Conservation (phyloP, 2,888 invertebrate species). For the Clepsis dumicolana region DNA sequence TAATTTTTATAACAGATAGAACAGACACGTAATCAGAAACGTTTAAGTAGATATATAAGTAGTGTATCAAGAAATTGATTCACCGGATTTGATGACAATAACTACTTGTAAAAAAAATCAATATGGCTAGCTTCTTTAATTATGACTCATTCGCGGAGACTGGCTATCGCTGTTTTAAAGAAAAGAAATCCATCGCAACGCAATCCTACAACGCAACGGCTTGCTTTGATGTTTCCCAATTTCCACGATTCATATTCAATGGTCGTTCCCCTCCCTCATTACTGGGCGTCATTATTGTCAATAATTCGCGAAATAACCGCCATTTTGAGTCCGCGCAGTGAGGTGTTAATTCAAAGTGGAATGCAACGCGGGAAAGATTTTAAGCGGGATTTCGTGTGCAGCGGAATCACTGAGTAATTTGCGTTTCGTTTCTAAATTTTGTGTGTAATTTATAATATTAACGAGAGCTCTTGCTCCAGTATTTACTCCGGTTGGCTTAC, state of each 20-base stretch:
- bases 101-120: too few relatives aligned
- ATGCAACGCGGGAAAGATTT: slow-evolving; percentile 24
- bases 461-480: too few relatives aligned
- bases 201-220: slow-evolving; percentile 26
- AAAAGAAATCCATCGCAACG: too few relatives aligned
- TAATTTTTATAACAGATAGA: too few relatives aligned
- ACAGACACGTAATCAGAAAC: too few relatives aligned
- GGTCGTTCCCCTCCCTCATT: slow-evolving; percentile 21
- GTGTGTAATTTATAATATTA: not conserved
- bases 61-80: too few relatives aligned
- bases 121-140: too few relatives aligned
- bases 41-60: too few relatives aligned
- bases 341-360: slow-evolving; percentile 62
- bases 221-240: slow-evolving; percentile 41
- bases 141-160: not conserved
- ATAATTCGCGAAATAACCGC: slow-evolving; percentile 47
- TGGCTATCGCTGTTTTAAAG: not conserved
- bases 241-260: slow-evolving; percentile 38
- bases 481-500: too few relatives aligned
- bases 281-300: slow-evolving; percentile 33
- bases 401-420: not conserved
- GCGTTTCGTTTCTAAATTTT: not conserved
- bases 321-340: slow-evolving; percentile 60
- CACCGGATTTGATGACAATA: too few relatives aligned
- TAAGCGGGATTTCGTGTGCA: not conserved